A percentile compares a stretch with the other conserved stretches of the same genome.
Conservation (phyloP, 2,113 vertebrate species). For the Anthoscopus minutus region DNA sequence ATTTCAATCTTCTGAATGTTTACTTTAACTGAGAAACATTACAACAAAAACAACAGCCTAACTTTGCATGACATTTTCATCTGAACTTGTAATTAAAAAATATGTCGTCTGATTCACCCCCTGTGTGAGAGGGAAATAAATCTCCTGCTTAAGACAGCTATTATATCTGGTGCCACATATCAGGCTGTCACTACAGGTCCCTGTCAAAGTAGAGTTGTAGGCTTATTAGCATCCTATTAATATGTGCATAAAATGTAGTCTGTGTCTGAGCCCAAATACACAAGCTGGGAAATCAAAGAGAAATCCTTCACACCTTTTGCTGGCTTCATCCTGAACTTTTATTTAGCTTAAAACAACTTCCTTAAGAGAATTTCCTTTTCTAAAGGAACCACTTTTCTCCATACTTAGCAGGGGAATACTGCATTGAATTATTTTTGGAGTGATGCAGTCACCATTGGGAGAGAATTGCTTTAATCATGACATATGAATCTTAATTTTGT, state of each 20-base stretch:
- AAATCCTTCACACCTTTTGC: constrained; percentile 70
- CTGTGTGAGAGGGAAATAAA: background rate
- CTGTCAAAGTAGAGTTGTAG: constrained; percentile 53
- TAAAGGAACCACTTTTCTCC: constrained; percentile 66
- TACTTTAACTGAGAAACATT: background rate
- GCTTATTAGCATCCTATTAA: constrained; percentile 72
- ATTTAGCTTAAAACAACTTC: constrained; percentile 76
- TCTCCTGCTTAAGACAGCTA: background rate
- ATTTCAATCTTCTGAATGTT: background rate
- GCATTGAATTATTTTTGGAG: constrained; percentile 31
- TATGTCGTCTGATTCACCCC: background rate
- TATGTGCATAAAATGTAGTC: constrained; percentile 73
- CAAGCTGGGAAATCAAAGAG: constrained; percentile 79
- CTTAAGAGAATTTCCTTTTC: constrained; percentile 74
- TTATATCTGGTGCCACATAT: constrained; percentile 49
- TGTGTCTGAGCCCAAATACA: constrained; percentile 79
- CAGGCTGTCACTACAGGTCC: constrained; percentile 1
- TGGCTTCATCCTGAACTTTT: constrained; percentile 71
- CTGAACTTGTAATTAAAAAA: background rate
- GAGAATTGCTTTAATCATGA: background rate
- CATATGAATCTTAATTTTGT: background rate
- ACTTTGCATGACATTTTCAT: background rate
- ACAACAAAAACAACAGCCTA: background rate
- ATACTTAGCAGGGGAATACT: constrained; percentile 62
- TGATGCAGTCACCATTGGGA: background rate